A percentile compares a stretch with the other conserved stretches of the same genome.
Conservation (phyloP, 2,797 vertebrate genomes). For the Halcyon smyrnensis region DNA sequence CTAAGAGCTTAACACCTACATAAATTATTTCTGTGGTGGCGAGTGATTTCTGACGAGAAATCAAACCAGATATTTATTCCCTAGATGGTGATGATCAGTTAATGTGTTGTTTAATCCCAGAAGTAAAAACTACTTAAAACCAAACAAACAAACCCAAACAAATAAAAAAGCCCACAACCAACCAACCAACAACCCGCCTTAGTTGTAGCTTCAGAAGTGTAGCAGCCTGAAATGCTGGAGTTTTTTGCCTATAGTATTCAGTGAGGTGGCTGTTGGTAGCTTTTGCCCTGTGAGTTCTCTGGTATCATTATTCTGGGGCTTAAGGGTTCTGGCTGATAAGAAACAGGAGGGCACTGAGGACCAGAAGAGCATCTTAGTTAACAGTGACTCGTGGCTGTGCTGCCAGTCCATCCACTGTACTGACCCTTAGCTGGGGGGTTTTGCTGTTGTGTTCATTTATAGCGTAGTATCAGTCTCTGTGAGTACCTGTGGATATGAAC, state of each 20-base stretch:
- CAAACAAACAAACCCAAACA: too few species aligned
- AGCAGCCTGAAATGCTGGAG: neutral
- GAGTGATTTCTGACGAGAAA: neutral
- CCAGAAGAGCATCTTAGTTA: neutral
- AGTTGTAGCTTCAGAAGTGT: neutral
- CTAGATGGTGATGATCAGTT: neutral
- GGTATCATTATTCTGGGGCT: neutral
- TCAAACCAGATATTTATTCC: neutral
- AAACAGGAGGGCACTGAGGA: neutral
- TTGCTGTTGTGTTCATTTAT: neutral
- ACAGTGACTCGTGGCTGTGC: neutral
- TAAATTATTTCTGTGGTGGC: neutral
- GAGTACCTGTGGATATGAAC: neutral
- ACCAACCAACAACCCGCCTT: too few species aligned
- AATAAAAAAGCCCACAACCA: too few species aligned
- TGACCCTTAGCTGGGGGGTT: neutral
- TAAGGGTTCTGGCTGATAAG: neutral
- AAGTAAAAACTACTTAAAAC: neutral
- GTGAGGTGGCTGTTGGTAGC: neutral
- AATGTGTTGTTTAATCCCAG: neutral
- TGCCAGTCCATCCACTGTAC: neutral
- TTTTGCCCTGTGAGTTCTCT: neutral
- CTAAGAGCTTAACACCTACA: neutral
- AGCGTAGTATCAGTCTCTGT: neutral
- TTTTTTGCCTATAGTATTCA: neutral